Base-by-base conservation (phyloP, 2,113 vertebrate species). In the Brienomyrus longianalis region DNA sequence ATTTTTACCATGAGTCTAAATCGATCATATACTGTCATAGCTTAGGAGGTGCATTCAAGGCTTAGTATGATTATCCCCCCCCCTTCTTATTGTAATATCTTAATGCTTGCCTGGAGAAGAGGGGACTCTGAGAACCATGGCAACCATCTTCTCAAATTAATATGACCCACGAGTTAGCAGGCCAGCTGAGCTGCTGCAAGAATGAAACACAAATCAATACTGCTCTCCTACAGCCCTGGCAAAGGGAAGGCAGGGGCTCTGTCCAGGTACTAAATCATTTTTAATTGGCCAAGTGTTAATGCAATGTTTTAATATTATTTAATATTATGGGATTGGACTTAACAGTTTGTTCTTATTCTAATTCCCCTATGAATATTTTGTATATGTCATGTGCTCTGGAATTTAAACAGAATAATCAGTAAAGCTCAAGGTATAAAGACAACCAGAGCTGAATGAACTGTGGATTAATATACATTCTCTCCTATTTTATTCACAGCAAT, bases 111-210 rank as follows among this genome's bases (percentile, higher is more conserved):
- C 15, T 51, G 10, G 48, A 77, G 47, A 74, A 70, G 45, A 52
- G 62, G 62, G 56, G 59, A 27, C 84, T 74, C 89, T 52, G 83
- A 39, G 45, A 85, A 90, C 59, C 89, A 86, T 90, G 89, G 89
- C 83, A 90, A 90, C 83, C 84, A 70, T 85, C 87, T 86, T 54
- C 74, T 92, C 89, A 94, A 93, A 92, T 94, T 91, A 91, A 92
- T 90, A 89, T 90, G 89, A 83, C 52, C 39, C 10, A 56, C 85
- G 27, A 51, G 90, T 74, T 85, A 47, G 50, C 89, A 56, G 21
- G 43, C 86, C 54, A 66, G 74, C 70, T 27, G 87, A 50, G 35
- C 83, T 87, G 90, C 89, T 90, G 89, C 90, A 17, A 84, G 35
- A 89, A 88, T 50, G 59, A 91, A 83, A 47, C 15, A 66, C 87